phyloP scores from a whole-genome alignment of 2,113 vertebrate species.

The Epinephelus cyanopodus region DNA sequence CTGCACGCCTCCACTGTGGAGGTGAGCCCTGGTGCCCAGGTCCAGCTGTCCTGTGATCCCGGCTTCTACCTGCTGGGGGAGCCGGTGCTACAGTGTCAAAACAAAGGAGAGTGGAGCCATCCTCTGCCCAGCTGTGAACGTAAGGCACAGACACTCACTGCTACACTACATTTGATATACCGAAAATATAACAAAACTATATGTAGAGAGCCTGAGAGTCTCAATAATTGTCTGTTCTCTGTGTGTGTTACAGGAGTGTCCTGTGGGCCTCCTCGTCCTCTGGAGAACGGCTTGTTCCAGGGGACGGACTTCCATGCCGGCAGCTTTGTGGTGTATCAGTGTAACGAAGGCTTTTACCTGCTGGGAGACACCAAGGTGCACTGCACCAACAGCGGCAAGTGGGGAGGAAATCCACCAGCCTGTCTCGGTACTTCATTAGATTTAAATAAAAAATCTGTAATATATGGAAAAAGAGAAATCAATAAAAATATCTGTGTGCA shows the following conservation, averaged over 20 bases:
- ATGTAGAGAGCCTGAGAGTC: background rate
- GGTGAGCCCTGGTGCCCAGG: slow-evolving; percentile 90
- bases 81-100: slow-evolving; percentile 91
- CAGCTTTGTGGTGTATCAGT: slow-evolving; percentile 91
- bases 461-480: background rate
- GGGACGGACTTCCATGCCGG: slow-evolving; percentile 91
- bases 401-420: slow-evolving; percentile 90
- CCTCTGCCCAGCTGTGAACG: slow-evolving; percentile 93
- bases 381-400: slow-evolving; percentile 92
- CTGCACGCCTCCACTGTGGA: slow-evolving; percentile 86
- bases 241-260: slow-evolving; percentile 87
- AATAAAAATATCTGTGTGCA: background rate
- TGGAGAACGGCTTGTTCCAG: slow-evolving; percentile 92
- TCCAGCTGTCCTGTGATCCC: slow-evolving; percentile 93
- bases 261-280: slow-evolving; percentile 89
- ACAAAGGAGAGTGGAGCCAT: slow-evolving; percentile 94
- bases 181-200: background rate
- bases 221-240: background rate
- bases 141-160: slow-evolving; percentile 75
- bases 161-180: background rate
- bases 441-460: background rate
- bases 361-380: slow-evolving; percentile 92
- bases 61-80: slow-evolving; percentile 96
- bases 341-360: slow-evolving; percentile 93
- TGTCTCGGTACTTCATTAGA: slow-evolving; percentile 89